These are phyloP conservation scores for Phodopus roborovskii DNA, from an alignment of 2,113 vertebrate genomes.

Conservation along the genomic window DNA sequence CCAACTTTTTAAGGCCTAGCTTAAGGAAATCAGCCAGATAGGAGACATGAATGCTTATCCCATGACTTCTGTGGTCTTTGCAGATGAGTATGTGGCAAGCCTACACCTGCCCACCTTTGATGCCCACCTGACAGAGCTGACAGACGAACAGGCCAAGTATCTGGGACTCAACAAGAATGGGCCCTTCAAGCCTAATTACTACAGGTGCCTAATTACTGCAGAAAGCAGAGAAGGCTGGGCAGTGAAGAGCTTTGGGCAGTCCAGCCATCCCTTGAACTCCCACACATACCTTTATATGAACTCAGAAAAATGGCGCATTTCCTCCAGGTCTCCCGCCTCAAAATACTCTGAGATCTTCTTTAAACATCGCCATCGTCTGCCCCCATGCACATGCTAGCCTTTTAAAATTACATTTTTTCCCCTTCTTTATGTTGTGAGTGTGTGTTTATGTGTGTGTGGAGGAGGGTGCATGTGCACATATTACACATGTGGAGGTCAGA, in stretches of 20 bases:
- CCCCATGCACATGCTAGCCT: background rate
- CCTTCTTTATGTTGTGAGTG: background rate
- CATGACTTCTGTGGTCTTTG: constrained; percentile 1
- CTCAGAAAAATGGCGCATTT: constrained; percentile 20
- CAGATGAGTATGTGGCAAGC: constrained; percentile 99
- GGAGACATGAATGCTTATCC: background rate
- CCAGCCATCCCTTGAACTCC: background rate
- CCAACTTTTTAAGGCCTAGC: background rate
- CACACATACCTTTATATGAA: background rate
- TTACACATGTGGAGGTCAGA: background rate
- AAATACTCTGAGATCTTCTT: constrained; percentile 17
- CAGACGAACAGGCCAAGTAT: constrained; percentile 98
- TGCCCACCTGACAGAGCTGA: constrained; percentile 98
- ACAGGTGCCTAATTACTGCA: constrained; percentile 92
- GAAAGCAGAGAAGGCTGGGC: background rate
- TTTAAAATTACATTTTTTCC: background rate
- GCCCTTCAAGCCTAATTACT: constrained; percentile 99
- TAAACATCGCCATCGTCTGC: background rate
- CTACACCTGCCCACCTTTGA: constrained; percentile 98
- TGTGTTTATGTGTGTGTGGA: background rate
- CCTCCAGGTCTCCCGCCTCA: background rate
- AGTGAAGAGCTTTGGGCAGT: background rate
- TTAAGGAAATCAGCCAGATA: background rate
- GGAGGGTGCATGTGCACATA: too few species aligned
- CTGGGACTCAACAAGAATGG: constrained; percentile 99